Percentiles rank a stretch among this genome's conserved stretches.
Conservation (phyloP, 2,113 vertebrate species). For the Climacteris rufus region DNA sequence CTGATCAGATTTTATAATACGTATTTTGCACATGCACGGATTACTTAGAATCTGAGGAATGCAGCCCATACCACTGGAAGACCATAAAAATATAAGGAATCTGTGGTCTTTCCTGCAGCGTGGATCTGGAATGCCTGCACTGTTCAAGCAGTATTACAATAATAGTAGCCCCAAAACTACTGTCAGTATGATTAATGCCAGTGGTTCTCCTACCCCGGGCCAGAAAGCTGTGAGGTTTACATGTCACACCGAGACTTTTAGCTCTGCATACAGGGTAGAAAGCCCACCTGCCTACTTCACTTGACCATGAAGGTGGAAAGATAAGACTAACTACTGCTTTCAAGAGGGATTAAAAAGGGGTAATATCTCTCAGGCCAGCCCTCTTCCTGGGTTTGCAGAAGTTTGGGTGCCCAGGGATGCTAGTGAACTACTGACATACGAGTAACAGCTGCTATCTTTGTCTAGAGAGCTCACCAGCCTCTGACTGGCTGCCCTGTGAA, state of each 20-base stretch:
- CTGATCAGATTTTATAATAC: slow-evolving; percentile 6
- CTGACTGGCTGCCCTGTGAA: background rate
- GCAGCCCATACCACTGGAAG: slow-evolving; percentile 20
- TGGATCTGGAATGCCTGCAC: slow-evolving; percentile 12
- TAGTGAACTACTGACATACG: rapidly evolving
- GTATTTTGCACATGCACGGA: slow-evolving; percentile 7
- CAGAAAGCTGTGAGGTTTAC: background rate
- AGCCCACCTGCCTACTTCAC: background rate
- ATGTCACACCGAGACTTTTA: rapidly evolving
- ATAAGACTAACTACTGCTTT: background rate
- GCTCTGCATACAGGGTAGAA: background rate
- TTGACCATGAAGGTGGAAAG: background rate
- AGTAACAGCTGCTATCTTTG: background rate
- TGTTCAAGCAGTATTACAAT: background rate
- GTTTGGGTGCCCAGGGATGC: background rate
- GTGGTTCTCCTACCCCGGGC: background rate
- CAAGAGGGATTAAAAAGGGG: background rate
- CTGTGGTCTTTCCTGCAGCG: background rate
- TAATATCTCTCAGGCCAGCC: background rate
- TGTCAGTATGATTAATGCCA: background rate
- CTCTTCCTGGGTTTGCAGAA: background rate
- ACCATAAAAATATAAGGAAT: slow-evolving; percentile 57
- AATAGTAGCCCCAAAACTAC: background rate
- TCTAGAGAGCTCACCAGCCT: background rate
- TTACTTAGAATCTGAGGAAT: slow-evolving; percentile 56